Percentiles rank a stretch among this genome's conserved stretches.
Evolutionary conservation across 2,113 vertebrate species (phyloP).

Genomic region (Micromys minutus): DNA sequence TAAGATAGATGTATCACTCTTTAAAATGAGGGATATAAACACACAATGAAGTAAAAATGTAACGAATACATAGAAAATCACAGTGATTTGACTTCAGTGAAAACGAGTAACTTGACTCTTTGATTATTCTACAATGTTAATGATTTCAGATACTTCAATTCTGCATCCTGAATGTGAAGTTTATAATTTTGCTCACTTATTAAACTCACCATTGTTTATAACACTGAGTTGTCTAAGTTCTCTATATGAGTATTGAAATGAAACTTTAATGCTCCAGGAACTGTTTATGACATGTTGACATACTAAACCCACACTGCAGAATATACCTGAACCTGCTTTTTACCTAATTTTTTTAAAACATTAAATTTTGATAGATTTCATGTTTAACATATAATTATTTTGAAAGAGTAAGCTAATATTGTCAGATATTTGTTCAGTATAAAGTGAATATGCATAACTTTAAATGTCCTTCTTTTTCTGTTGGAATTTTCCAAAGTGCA

Average conservation of each 20-base stretch:
- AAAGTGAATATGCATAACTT: not conserved
- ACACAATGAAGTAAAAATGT: not conserved
- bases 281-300: not conserved
- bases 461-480: not conserved
- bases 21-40: not conserved
- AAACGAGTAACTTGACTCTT: not conserved
- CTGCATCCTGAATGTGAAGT: not conserved
- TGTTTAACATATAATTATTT: not conserved
- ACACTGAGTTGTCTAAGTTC: not conserved
- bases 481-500: constrained; percentile 24
- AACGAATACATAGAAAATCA: not conserved
- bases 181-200: not conserved
- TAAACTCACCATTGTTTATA: not conserved
- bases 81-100: not conserved
- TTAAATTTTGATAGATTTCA: not conserved
- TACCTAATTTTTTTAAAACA: too few species aligned
- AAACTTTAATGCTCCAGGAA: not conserved
- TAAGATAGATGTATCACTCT: not conserved
- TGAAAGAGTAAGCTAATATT: not conserved
- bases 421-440: not conserved
- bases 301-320: not conserved
- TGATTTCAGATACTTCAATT: not conserved
- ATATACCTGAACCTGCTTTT: not conserved
- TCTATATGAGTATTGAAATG: not conserved
- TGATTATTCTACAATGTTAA: not conserved